Percentiles rank a stretch among this genome's conserved stretches.
These are phyloP conservation scores for Nemopilema nomurai DNA, from an alignment of 30 jellyfish, hydroid and myxozoan species.

Conservation along the genomic window DNA sequence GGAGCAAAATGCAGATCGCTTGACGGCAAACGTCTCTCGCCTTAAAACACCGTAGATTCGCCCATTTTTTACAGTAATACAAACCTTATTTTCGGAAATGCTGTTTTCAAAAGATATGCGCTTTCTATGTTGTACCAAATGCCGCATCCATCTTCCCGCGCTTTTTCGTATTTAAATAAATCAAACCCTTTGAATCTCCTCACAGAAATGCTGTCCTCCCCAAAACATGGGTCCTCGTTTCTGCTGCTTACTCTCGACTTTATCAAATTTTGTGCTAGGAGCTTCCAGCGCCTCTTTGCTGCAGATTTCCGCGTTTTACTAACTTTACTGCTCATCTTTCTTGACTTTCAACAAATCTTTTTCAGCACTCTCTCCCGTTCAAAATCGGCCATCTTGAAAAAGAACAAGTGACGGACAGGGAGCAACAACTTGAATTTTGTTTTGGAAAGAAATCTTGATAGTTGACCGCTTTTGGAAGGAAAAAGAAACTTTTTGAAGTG, in stretches of 20 bases:
- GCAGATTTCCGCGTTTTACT: background rate
- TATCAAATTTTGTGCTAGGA: conserved; percentile 47
- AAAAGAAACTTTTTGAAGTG: too few relatives aligned
- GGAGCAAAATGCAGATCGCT: too few relatives aligned
- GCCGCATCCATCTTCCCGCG: conserved; percentile 5
- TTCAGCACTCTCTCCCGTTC: background rate
- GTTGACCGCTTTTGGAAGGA: too few relatives aligned
- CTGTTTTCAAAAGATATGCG: background rate
- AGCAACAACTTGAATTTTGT: conserved; percentile 7
- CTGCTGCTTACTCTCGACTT: conserved; percentile 1
- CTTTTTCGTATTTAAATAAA: conserved; percentile 8
- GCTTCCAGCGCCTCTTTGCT: conserved; percentile 61
- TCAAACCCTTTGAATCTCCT: conserved; percentile 62
- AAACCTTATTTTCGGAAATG: background rate
- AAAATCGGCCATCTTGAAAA: background rate
- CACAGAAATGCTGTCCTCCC: conserved; percentile 25
- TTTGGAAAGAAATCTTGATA: too few relatives aligned
- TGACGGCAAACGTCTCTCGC: too few relatives aligned
- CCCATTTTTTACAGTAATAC: background rate
- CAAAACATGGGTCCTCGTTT: background rate
- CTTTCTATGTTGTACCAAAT: conserved; percentile 13
- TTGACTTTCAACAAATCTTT: conserved; percentile 1
- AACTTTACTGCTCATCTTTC: conserved; percentile 1
- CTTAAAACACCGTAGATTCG: too few relatives aligned
- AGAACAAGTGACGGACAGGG: background rate